Percentiles rank a stretch among this genome's conserved stretches.
These are phyloP conservation scores for Drosophila recens DNA, from an alignment of 2,888 invertebrate genomes.

Conservation along the genomic window DNA sequence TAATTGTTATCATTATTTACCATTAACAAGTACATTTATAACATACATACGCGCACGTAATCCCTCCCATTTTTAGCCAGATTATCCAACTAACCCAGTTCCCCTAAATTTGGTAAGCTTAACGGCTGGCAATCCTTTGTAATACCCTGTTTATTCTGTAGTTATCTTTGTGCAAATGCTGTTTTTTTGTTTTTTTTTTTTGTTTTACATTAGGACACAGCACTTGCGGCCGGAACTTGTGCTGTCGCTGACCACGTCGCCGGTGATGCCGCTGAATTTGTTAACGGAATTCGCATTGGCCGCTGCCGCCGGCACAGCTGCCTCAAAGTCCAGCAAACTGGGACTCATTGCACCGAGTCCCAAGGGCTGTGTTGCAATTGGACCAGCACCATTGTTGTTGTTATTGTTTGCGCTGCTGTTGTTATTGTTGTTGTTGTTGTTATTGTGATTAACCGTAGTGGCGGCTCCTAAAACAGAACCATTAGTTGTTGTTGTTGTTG, in stretches of 20 bases:
- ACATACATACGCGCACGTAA: slow-evolving; percentile 18
- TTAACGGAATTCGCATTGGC: slow-evolving; percentile 75
- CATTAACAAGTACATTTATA: slow-evolving; percentile 38
- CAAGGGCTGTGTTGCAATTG: slow-evolving; percentile 75
- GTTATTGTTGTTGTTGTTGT: slow-evolving; percentile 65
- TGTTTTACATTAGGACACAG: slow-evolving; percentile 89
- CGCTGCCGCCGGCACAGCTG: slow-evolving; percentile 62
- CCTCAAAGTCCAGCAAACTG: slow-evolving; percentile 82
- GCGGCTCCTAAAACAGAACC: slow-evolving; percentile 85
- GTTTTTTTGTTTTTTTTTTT: not conserved
- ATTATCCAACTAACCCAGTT: slow-evolving; percentile 3
- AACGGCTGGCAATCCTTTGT: slow-evolving; percentile 57
- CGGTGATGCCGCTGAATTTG: slow-evolving; percentile 90
- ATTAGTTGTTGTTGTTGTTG: slow-evolving; percentile 73
- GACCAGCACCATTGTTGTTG: slow-evolving; percentile 62
- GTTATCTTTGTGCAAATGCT: slow-evolving; percentile 16
- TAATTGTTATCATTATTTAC: slow-evolving; percentile 45
- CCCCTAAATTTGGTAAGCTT: slow-evolving; percentile 57
- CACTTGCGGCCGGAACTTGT: slow-evolving; percentile 89
- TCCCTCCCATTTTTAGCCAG: slow-evolving; percentile 4
- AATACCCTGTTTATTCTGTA: slow-evolving; percentile 58
- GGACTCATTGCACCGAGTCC: slow-evolving; percentile 85
- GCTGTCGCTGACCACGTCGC: slow-evolving; percentile 91
- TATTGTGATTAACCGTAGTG: slow-evolving; percentile 67
- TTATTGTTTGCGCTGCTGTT: slow-evolving; percentile 83